These are phyloP conservation scores for Drosophila koepferae DNA, from an alignment of 2,888 invertebrate genomes.

Conservation along the genomic window DNA sequence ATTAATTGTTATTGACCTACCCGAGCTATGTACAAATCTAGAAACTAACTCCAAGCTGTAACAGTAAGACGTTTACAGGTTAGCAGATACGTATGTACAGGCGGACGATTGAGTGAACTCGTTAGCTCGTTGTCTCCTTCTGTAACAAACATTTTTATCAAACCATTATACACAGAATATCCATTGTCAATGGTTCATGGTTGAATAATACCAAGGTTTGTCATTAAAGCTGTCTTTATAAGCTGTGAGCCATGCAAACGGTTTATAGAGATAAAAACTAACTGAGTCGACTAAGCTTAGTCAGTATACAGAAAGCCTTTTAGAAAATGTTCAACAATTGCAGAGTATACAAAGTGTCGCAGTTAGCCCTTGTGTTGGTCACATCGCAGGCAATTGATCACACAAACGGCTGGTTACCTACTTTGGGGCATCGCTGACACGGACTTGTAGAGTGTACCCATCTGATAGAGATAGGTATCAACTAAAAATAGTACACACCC, in stretches of 20 bases:
- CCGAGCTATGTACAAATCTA: too few relatives aligned
- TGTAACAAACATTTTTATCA: too few relatives aligned
- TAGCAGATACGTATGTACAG: too few relatives aligned
- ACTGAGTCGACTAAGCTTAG: neutral
- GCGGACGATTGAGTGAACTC: too few relatives aligned
- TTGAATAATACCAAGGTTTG: too few relatives aligned
- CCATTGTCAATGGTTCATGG: too few relatives aligned
- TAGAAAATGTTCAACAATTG: too few relatives aligned
- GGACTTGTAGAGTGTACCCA: slow-evolving; percentile 7
- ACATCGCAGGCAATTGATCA: slow-evolving; percentile 70
- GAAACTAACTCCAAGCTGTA: too few relatives aligned
- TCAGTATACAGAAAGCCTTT: neutral
- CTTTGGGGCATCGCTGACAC: slow-evolving; percentile 35
- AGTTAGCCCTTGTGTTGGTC: slow-evolving; percentile 15
- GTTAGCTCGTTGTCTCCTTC: neutral
- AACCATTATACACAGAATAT: too few relatives aligned
- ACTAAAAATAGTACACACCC: slow-evolving; percentile 58
- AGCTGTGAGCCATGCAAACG: neutral
- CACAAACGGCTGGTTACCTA: slow-evolving; percentile 50
- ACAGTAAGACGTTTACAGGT: too few relatives aligned
- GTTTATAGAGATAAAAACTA: neutral
- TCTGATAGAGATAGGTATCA: slow-evolving; percentile 7
- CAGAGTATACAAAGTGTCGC: slow-evolving; percentile 44
- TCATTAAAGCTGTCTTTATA: neutral
- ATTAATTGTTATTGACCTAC: too few relatives aligned